Conservation (phyloP, 2,888 invertebrate species). For the Hybos culiciformis region DNA sequence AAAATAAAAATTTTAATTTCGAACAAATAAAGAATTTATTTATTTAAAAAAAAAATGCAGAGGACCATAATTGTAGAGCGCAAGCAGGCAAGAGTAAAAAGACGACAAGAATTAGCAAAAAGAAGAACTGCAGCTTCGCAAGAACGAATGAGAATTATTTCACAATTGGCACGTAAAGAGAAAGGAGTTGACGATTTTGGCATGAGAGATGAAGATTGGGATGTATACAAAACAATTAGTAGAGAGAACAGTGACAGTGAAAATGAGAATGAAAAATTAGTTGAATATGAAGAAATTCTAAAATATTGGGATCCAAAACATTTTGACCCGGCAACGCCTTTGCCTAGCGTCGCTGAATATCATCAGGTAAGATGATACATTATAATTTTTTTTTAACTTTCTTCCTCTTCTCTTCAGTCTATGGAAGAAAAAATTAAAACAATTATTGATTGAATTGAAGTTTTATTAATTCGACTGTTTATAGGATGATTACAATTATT, state of each 20-base stretch:
- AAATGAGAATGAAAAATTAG: conserved; percentile 74
- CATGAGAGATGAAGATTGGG: conserved; percentile 89
- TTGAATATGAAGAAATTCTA: conserved; percentile 74
- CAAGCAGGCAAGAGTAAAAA: conserved; percentile 59
- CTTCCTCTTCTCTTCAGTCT: too few relatives aligned
- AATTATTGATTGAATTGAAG: too few relatives aligned
- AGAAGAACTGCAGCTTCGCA: conserved; percentile 85
- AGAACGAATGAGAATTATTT: conserved; percentile 88
- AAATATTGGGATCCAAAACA: conserved; percentile 69
- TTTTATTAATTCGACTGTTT: too few relatives aligned
- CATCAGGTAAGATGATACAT: conserved; percentile 39
- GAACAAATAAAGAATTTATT: neutral
- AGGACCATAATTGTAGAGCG: conserved; percentile 59
- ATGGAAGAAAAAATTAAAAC: too few relatives aligned
- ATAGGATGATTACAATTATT: neutral
- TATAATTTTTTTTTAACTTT: neutral
- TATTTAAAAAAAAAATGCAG: conserved; percentile 20
- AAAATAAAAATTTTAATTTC: conserved; percentile 1
- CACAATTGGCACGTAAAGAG: conserved; percentile 68
- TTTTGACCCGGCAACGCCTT: conserved; percentile 36
- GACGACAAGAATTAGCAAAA: conserved; percentile 76
- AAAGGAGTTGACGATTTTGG: conserved; percentile 83
- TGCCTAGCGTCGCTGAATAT: conserved; percentile 46
- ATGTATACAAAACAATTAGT: conserved; percentile 84
- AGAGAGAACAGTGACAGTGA: conserved; percentile 71